Evolutionary conservation across 2,113 vertebrate genomes (phyloP).

Genomic region (Camelus dromedarius): DNA sequence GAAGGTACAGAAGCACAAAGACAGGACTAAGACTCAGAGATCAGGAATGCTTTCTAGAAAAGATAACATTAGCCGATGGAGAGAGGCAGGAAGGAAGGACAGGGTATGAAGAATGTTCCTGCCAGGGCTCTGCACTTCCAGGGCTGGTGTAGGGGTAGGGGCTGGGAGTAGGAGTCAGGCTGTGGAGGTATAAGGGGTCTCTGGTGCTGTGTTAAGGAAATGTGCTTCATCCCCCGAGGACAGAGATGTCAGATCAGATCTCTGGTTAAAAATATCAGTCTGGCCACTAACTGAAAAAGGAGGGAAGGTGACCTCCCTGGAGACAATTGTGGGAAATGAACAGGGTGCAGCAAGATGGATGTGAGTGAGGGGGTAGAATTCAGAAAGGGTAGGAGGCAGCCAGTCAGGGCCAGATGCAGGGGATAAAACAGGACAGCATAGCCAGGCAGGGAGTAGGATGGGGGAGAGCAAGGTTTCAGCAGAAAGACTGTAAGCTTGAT

Average conservation of each 20-base stretch:
- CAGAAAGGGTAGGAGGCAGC: neutral
- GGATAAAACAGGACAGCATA: neutral
- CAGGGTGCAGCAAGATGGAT: neutral
- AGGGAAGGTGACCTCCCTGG: neutral
- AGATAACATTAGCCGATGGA: rapidly evolving
- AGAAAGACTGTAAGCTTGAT: neutral
- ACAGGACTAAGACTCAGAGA: neutral
- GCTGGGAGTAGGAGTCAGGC: neutral
- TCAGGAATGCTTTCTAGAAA: neutral
- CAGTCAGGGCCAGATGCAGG: neutral
- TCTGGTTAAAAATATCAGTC: neutral
- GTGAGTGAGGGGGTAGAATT: too few relatives aligned
- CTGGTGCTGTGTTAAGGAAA: rapidly evolving
- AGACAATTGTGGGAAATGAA: neutral
- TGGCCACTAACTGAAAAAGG: neutral
- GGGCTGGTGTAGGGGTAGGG: neutral
- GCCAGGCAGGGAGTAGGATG: neutral
- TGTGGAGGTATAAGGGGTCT: neutral
- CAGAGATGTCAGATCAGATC: neutral
- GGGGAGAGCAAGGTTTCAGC: neutral
- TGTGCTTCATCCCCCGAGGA: neutral
- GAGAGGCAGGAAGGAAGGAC: neutral
- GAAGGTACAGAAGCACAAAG: neutral
- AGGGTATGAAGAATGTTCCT: rapidly evolving
- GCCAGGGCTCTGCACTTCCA: neutral